Base-by-base conservation (phyloP, 2,888 invertebrate species). In the Melanchra persicariae region DNA sequence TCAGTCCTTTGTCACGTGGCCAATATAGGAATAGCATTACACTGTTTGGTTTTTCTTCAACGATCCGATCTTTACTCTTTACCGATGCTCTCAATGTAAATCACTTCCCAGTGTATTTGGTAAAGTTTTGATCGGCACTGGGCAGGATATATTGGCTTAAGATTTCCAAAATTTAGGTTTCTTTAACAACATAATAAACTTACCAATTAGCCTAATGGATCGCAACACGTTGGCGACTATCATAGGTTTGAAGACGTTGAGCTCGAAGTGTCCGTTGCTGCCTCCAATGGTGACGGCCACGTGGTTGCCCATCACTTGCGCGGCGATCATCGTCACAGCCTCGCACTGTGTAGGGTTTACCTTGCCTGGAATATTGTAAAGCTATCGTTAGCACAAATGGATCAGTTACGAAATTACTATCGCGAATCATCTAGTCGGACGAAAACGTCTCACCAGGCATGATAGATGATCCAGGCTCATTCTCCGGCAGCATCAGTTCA, bases 321-420 rank as follows among this genome's bases (percentile, higher is more conserved):
- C 98, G 1, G 98, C 97, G 0, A 99, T 97, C 99, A 99, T 99
- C 0, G 99, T 99, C 61, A 99, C 96, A 0, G 99, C 98, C 92
- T 99, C 99, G 93, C 99, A 99, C 92, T 99, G 99, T 0, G 99
- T 99, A 8, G 99, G 99, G 95, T 99, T 99, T 66, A 99, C 99
- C 96, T 99, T 99, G 61, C 99, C 98, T 97, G 91, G 1, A 69
- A 68, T n/a, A 49, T 45, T 12, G 6, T 15, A 55, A 51, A 17
- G 1, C 7, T 26, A 43, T 54, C 8, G 22, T 74, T 15, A 75
- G 19, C 3, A n/a, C 8, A 58, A 30, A 34, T 4, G 19, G 7
- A 40, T 54, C 26, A 49, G 15, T 34, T 7, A 17, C 7, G 12
- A 57, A 37, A 45, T 17, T 17, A 24, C 63, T 8, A 40, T 5